These are phyloP conservation scores for Drosophila paramelanica DNA, from an alignment of 2,888 invertebrate species.

Conservation along the genomic window DNA sequence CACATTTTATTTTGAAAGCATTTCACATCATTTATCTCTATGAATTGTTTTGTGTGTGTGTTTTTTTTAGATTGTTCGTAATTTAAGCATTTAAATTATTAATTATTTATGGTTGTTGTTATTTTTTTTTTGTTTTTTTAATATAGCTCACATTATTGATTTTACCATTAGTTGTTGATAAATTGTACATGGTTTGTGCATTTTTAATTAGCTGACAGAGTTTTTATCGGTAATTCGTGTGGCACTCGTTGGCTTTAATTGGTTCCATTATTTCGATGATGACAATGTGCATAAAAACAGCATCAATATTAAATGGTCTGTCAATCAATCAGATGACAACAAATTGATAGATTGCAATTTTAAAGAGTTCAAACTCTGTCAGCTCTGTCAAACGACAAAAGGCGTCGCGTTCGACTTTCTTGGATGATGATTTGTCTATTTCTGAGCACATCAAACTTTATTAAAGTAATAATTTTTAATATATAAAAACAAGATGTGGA, in stretches of 20 bases:
- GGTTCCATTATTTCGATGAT: conserved; percentile 35
- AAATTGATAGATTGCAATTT: conserved; percentile 55
- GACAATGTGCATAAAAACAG: conserved; percentile 20
- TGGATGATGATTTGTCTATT: no score
- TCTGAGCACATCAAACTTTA: no score
- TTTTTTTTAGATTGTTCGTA: conserved; percentile 8
- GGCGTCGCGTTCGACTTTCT: background rate
- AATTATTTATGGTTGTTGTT: conserved; percentile 47
- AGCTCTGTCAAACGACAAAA: background rate
- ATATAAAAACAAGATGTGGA: no score
- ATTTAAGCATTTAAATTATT: conserved; percentile 68
- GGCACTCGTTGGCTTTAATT: conserved; percentile 40
- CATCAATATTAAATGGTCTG: conserved; percentile 55
- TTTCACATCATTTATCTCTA: conserved; percentile 70
- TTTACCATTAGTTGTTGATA: conserved; percentile 67
- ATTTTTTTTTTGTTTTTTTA: conserved; percentile 35
- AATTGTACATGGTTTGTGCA: conserved; percentile 56
- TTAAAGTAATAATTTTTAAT: no score
- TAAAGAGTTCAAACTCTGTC: conserved; percentile 26
- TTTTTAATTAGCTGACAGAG: conserved; percentile 74
- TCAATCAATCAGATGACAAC: conserved; percentile 70
- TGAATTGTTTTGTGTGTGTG: conserved; percentile 23
- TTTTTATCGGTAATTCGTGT: conserved; percentile 46
- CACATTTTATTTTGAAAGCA: conserved; percentile 58
- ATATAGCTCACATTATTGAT: conserved; percentile 58